These are phyloP conservation scores for Uromys caudimaculatus DNA, from an alignment of 2,797 vertebrate genomes.

Conservation along the genomic window DNA sequence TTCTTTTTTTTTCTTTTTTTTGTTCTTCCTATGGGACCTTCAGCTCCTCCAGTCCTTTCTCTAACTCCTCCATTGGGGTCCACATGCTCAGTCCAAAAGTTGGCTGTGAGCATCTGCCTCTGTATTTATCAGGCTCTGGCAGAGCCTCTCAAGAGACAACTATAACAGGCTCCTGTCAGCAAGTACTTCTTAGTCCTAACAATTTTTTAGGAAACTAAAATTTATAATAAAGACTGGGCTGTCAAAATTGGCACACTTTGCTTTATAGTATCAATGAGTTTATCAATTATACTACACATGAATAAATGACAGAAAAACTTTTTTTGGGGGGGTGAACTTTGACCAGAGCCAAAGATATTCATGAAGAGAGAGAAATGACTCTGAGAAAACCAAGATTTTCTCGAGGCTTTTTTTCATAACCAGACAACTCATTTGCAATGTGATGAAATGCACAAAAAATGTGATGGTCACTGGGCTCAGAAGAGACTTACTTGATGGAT, in stretches of 20 bases:
- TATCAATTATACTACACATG: background rate
- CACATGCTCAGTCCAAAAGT: too few species aligned
- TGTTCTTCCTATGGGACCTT: too few species aligned
- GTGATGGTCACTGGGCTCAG: background rate
- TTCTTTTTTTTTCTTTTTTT: too few species aligned
- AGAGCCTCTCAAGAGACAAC: too few species aligned
- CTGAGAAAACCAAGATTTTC: conserved; percentile 10
- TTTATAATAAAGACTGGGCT: background rate
- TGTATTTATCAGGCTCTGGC: too few species aligned
- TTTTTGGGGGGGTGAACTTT: background rate
- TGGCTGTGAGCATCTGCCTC: too few species aligned
- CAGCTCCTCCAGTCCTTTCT: too few species aligned
- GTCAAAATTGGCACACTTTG: conserved; percentile 10
- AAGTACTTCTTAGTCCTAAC: too few species aligned
- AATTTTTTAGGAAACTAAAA: background rate
- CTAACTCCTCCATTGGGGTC: too few species aligned
- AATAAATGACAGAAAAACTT: background rate
- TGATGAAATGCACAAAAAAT: background rate
- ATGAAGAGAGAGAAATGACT: background rate
- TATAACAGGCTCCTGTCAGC: too few species aligned
- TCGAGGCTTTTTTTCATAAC: background rate
- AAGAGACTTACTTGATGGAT: background rate
- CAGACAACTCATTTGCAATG: background rate
- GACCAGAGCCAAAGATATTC: background rate
- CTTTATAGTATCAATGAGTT: background rate